Conservation (phyloP, 1,140 invertebrate species). For the Zophobas morio region DNA sequence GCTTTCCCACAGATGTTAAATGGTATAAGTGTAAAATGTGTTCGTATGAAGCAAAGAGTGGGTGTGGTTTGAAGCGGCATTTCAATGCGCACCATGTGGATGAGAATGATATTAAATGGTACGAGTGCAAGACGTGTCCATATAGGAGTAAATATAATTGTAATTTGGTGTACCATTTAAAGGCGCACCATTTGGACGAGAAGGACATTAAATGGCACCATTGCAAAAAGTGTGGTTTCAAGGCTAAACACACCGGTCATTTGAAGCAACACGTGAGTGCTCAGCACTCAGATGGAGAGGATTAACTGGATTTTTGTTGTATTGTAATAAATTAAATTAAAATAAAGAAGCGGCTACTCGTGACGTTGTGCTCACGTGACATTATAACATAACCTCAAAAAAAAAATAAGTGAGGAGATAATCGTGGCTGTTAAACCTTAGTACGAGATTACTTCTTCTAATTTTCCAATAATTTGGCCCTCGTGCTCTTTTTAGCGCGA, state of each 20-base stretch:
- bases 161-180: background rate
- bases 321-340: no score
- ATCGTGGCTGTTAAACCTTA: no score
- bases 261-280: background rate
- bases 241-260: background rate
- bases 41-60: background rate
- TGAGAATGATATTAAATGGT: background rate
- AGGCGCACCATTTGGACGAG: background rate
- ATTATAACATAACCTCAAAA: no score
- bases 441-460: no score
- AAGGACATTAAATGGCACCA: background rate
- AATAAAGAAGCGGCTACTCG: no score
- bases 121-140: background rate
- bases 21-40: slow-evolving; percentile 3
- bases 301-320: background rate
- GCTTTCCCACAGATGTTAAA: background rate
- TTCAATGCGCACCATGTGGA: background rate
- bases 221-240: background rate
- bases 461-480: no score
- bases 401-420: no score
- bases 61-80: background rate
- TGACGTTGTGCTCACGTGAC: no score
- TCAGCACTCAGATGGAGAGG: background rate
- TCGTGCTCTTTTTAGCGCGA: no score
- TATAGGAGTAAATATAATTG: background rate